phyloP scores from a whole-genome alignment of 1,140 invertebrate species.

The Microplitis mediator region DNA sequence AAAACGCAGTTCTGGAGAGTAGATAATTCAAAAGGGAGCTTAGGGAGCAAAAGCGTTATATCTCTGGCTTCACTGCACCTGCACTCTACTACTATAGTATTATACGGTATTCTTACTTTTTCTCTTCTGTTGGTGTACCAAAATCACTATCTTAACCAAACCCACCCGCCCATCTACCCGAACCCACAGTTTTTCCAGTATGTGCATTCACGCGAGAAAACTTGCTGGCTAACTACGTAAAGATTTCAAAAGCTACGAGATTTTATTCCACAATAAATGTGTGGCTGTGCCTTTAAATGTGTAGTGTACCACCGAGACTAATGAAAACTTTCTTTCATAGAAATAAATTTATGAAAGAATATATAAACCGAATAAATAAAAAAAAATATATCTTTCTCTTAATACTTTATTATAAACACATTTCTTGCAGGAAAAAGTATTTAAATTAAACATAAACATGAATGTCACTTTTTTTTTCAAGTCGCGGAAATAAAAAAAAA shows the following conservation, averaged over 20 bases:
- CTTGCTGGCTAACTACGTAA: constrained; percentile 11
- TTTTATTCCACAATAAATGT: background rate
- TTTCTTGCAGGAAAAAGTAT: too few relatives aligned
- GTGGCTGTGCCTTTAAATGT: background rate
- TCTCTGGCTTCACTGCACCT: constrained; percentile 1
- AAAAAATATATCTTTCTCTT: background rate
- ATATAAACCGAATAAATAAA: background rate
- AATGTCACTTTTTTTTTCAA: too few relatives aligned
- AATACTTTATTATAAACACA: background rate
- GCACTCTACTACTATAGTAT: background rate
- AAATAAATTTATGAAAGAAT: background rate
- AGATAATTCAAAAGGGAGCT: constrained; percentile 20
- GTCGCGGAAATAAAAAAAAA: too few relatives aligned
- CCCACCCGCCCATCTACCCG: background rate
- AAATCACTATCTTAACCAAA: constrained; percentile 16
- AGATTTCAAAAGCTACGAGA: constrained; percentile 15
- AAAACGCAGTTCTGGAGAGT: background rate
- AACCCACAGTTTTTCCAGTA: background rate
- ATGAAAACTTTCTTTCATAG: constrained; percentile 10
- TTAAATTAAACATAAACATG: too few relatives aligned
- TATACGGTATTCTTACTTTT: background rate
- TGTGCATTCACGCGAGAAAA: constrained; percentile 1
- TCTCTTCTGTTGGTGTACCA: background rate
- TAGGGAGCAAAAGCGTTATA: constrained; percentile 6
- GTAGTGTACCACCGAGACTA: constrained; percentile 1